These are phyloP conservation scores for Brachionus rubens DNA, from an alignment of 1,140 invertebrate genomes.

Conservation along the genomic window DNA sequence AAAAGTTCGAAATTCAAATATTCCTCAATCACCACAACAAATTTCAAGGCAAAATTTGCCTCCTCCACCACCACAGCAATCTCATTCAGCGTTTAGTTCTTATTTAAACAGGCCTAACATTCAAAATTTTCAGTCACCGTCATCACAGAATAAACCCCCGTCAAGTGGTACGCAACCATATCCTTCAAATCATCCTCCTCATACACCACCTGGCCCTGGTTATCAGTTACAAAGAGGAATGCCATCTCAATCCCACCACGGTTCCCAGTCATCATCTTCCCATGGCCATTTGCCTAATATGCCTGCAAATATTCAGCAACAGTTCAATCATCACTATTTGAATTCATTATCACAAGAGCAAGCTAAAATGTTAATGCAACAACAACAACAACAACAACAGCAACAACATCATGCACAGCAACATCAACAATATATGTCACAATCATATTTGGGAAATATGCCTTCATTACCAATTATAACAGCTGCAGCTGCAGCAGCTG, in stretches of 20 bases:
- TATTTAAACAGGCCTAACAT: neutral
- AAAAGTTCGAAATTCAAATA: neutral
- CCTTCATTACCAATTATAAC: neutral
- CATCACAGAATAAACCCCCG: neutral
- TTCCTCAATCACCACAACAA: slow-evolving; percentile 8
- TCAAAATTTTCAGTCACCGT: neutral
- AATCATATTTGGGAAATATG: slow-evolving; percentile 10
- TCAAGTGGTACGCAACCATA: too few species aligned
- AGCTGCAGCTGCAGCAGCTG: neutral
- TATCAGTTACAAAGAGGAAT: neutral
- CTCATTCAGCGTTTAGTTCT: slow-evolving; percentile 6
- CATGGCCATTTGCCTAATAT: neutral
- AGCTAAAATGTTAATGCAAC: slow-evolving; percentile 9
- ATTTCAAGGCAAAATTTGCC: neutral
- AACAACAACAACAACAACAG: neutral
- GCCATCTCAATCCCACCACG: neutral
- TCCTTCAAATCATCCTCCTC: neutral
- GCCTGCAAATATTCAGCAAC: too few species aligned
- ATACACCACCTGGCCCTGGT: neutral
- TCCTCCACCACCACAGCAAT: neutral
- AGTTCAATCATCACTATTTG: neutral
- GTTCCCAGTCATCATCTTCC: too few species aligned
- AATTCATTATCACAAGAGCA: slow-evolving; percentile 15
- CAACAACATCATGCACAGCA: neutral
- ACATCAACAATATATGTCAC: slow-evolving; percentile 1